Conservation (phyloP, 2,797 vertebrate genomes). For the Arrhamphus sclerolepis region DNA sequence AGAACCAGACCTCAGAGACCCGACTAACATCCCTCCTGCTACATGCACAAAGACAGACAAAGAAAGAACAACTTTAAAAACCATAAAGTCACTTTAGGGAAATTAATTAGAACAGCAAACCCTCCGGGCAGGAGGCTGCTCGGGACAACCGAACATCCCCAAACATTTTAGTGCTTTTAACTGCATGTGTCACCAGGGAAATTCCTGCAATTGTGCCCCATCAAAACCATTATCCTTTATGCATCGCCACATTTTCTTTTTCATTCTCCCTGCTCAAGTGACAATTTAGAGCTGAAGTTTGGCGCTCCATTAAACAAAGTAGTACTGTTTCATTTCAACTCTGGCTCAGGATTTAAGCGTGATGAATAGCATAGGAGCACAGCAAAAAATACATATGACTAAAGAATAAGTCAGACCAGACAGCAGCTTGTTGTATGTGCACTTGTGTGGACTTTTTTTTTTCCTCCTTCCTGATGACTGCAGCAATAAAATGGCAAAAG, state of each 20-base stretch:
- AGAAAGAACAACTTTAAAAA: conserved; percentile 63
- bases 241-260: conserved; percentile 67
- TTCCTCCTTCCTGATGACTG: conserved; percentile 56
- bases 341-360: conserved; percentile 50
- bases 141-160: conserved; percentile 60
- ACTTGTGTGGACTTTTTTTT: conserved; percentile 33
- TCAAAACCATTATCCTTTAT: conserved; percentile 69
- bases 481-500: conserved; percentile 75
- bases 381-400: conserved; percentile 30
- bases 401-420: conserved; percentile 43
- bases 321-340: conserved; percentile 60
- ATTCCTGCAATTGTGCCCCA: conserved; percentile 65
- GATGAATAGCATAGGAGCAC: conserved; percentile 49
- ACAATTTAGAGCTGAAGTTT: conserved; percentile 51
- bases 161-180: conserved; percentile 73
- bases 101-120: conserved; percentile 68
- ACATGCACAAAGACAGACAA: conserved; percentile 41
- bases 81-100: conserved; percentile 69
- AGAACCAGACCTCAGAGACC: conserved; percentile 51
- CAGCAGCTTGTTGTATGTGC: conserved; percentile 32
- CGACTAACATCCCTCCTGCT: conserved; percentile 28
- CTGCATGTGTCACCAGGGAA: conserved; percentile 67
- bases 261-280: conserved; percentile 46
- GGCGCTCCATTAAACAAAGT: conserved; percentile 66
- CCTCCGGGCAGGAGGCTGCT: conserved; percentile 59